A percentile compares a stretch with the other conserved stretches of the same genome.
Conservation (phyloP, 2,113 vertebrate genomes). For the Nycticryphes semicollaris region DNA sequence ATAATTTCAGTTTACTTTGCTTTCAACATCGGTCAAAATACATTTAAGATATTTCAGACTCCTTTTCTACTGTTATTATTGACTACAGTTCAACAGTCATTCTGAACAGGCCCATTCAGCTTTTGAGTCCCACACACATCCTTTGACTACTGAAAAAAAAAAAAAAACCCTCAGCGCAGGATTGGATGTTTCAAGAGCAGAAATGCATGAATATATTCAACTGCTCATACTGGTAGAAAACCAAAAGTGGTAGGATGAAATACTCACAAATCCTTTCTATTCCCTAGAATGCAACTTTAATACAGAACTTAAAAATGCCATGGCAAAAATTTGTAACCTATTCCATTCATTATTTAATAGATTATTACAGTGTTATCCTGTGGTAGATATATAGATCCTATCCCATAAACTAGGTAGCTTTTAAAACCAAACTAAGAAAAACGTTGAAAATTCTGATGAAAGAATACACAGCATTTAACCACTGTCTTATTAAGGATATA, state of each 20-base stretch:
- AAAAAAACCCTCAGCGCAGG: not conserved
- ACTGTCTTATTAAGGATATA: not conserved
- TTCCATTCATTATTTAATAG: not conserved
- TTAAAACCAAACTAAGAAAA: not conserved
- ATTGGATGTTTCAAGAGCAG: not conserved
- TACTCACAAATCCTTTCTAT: not conserved
- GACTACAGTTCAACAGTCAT: not conserved
- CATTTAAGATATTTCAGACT: not conserved
- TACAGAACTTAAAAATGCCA: not conserved
- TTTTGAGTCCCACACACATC: not conserved
- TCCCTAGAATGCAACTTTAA: not conserved
- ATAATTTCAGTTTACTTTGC: not conserved
- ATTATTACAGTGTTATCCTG: not conserved
- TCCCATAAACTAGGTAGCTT: not conserved
- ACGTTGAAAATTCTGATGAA: not conserved
- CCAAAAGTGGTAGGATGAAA: not conserved
- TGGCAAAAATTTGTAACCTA: not conserved
- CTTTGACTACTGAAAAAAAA: not conserved
- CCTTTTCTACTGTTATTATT: not conserved
- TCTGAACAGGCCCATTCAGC: not conserved
- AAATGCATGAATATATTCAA: not conserved
- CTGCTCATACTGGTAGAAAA: not conserved
- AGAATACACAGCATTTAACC: accelerated
- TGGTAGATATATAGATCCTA: not conserved
- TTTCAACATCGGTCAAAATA: not conserved